A percentile compares a stretch with the other conserved stretches of the same genome.
Evolutionary conservation across 2,888 invertebrate genomes (phyloP).

Genomic region (Agrenia bidenticulata): DNA sequence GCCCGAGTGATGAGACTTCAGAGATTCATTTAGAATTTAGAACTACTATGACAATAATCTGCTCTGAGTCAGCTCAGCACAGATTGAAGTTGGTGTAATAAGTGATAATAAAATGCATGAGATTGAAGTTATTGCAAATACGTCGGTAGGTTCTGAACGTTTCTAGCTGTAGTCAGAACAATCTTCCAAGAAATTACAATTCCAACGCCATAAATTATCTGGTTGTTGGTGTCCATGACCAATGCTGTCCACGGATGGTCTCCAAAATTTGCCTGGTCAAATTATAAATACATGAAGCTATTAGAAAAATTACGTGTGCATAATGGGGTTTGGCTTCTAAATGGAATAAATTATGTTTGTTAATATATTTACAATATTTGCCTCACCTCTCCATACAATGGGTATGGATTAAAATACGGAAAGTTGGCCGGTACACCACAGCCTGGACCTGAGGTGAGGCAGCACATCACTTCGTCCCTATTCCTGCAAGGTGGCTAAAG

Average conservation of each 20-base stretch:
- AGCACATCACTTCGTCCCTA: conserved; percentile 51
- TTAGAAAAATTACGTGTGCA: conserved; percentile 3
- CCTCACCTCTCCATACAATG: conserved; percentile 50
- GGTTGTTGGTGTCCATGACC: conserved; percentile 49
- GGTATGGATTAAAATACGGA: conserved; percentile 51
- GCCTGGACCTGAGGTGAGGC: conserved; percentile 47
- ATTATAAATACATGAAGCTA: neutral
- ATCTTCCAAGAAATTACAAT: conserved; percentile 47
- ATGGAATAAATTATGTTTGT: neutral
- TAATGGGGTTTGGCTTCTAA: neutral
- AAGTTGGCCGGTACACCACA: conserved; percentile 50
- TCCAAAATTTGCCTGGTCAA: conserved; percentile 47
- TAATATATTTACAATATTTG: neutral
- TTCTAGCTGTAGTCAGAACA: conserved; percentile 49
- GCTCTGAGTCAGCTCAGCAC: no score
- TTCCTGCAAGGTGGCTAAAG: conserved; percentile 46
- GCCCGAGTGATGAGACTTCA: no score
- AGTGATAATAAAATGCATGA: no score
- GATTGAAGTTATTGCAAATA: no score
- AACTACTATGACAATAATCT: no score
- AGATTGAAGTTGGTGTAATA: no score
- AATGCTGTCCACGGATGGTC: conserved; percentile 52
- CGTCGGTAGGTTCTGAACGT: conserved; percentile 43
- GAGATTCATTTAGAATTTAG: no score
- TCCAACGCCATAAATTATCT: conserved; percentile 51